A percentile compares a stretch with the other conserved stretches of the same genome.
Evolutionary conservation across 53 echinoderm and acorn worm species (phyloP).

Genomic region (Henricia sp.): DNA sequence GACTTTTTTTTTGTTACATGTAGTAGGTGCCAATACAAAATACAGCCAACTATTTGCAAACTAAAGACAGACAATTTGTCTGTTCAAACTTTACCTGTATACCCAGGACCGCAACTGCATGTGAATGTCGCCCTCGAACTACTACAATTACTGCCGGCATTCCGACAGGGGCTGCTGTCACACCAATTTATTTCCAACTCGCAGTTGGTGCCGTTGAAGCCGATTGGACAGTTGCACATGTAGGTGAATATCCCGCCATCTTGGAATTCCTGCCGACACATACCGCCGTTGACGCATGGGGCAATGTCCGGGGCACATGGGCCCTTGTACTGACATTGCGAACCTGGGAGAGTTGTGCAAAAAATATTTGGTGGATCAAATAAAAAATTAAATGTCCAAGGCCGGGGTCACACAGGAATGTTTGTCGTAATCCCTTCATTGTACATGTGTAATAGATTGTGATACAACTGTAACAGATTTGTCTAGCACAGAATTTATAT

Average conservation of each 20-base stretch:
- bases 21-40: too few species aligned
- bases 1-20: too few species aligned
- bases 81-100: conserved; percentile 49
- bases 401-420: background rate
- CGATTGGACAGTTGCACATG: conserved; percentile 76
- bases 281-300: conserved; percentile 75
- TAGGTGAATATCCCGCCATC: conserved; percentile 50
- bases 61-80: background rate
- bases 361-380: background rate
- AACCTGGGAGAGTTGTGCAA: conserved; percentile 52
- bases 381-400: background rate
- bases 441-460: too few species aligned
- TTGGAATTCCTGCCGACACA: conserved; percentile 64
- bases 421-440: too few species aligned
- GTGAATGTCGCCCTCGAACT: conserved; percentile 36
- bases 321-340: conserved; percentile 73
- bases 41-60: background rate
- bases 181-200: conserved; percentile 90
- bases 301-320: conserved; percentile 57
- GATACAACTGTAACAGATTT: too few species aligned
- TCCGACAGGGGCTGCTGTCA: conserved; percentile 78
- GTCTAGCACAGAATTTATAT: too few species aligned
- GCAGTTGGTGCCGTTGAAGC: conserved; percentile 84
- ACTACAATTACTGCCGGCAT: conserved; percentile 76
- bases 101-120: conserved; percentile 84